phyloP scores from a whole-genome alignment of 1,140 invertebrate species.

The Brachionus manjavacas region DNA sequence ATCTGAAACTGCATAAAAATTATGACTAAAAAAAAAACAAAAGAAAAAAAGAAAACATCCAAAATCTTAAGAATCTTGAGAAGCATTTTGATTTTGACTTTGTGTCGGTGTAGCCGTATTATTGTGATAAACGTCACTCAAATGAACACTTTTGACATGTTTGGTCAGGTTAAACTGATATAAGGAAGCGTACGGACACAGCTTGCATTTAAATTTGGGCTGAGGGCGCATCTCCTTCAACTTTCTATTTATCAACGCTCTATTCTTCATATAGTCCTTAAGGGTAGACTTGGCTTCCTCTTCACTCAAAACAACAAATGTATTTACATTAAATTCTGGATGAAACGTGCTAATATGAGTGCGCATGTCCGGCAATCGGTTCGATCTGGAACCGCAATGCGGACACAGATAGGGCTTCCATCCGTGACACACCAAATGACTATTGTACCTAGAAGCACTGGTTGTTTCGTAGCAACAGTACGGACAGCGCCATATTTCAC shows the following conservation, averaged over 20 bases:
- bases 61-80: constrained; percentile 19
- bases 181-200: constrained; percentile 36
- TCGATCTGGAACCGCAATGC: constrained; percentile 38
- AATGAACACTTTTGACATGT: constrained; percentile 42
- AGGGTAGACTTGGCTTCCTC: constrained; percentile 37
- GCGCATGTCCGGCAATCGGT: constrained; percentile 37
- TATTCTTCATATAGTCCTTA: constrained; percentile 40
- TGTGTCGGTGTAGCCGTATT: background rate
- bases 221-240: constrained; percentile 38
- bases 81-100: background rate
- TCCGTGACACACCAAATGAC: constrained; percentile 42
- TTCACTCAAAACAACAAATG: constrained; percentile 42
- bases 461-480: constrained; percentile 42
- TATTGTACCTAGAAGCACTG: constrained; percentile 38
- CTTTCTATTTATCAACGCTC: constrained; percentile 32
- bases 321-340: constrained; percentile 43
- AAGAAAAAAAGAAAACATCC: background rate
- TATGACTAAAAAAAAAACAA: background rate
- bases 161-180: constrained; percentile 41
- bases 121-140: constrained; percentile 38
- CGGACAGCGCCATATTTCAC: constrained; percentile 42
- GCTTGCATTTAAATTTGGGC: constrained; percentile 40
- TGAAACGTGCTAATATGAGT: constrained; percentile 40
- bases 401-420: constrained; percentile 41
- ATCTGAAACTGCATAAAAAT: constrained; percentile 1